Evolutionary conservation across 1,140 invertebrate genomes (phyloP), one percentile per base, ranked within the genome.

Genomic region (Drosophila ohnishii): DNA sequence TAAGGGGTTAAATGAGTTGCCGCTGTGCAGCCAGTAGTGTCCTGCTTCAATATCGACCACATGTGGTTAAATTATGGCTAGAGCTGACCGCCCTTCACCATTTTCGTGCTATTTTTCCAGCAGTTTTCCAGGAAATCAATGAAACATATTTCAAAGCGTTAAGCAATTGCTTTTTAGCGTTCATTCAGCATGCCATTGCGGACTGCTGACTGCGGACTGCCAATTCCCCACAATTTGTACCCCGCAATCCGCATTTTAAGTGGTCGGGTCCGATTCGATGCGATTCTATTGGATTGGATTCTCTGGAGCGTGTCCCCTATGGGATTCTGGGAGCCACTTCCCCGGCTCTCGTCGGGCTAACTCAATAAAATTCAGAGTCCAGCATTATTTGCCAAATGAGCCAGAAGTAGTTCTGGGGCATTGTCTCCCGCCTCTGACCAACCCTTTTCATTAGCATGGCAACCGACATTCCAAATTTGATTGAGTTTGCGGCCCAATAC

Each of bases 1-100:
- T 79, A 83, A 75, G 84, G 79, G 83, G 79, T 88, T 86, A 86
- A 86, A 83, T 88, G 76, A 70, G 71, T 76, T 47, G 63, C 45
- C 45, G 62, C 48, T 56, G 47, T 58, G 62, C 64, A 9, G 16
- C 50, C 59, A 37, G 34, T 56, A 40, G 57, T 76, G 53, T 48
- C 40, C 51, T 34, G 63, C 78, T 60, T 53, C 85, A 74, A 88
- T 89, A 88, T 81, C 81, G 78, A 89, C 85, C 86, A 89, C 85
- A 85, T 89, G 80, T 82, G 85, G 85, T 90, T 90, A 89, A 89
- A 76, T 90, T 89, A 89, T 89, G 75, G 80, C 45, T 56, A 66
- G 50, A 51, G 62, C 60, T 56, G 56, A 40, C 45, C 47, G 53
- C 40, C 45, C 53, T 51, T 16, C 47, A 14, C 51, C 60, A 63